Evolutionary conservation across 2,113 vertebrate genomes (phyloP), one percentile per base, ranked within the genome.

Genomic region (Brachypteracias leptosomus): DNA sequence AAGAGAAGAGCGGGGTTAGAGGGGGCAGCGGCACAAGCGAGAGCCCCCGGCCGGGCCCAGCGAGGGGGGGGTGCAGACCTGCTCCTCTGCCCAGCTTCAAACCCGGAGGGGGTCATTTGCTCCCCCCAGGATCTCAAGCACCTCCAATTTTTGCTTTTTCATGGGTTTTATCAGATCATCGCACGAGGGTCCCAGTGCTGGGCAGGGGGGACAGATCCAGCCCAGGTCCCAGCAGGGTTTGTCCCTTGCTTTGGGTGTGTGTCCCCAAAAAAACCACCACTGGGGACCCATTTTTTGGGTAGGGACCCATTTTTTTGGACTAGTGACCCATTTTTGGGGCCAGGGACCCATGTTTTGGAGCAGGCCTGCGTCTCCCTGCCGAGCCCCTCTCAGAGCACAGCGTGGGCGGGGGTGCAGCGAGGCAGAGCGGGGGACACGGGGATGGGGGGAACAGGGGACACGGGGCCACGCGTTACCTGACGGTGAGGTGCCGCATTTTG

Each of bases 401-500:
- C 9, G 31, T 19, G 13, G 83, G 71, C 7, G 1, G 52, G 81
- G 71, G 28, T 35, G 90, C 76, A 87, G 93, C 83, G 15, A 90
- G 91, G 95, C 95, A 3, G 28, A 78, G 91, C 68, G 5, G 67
- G 17, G 55, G 47, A 42, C 29, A 61, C 33, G 4, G 5, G 62
- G 38, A 8, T 16, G 1, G 58, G 79, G 33, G 58, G 79, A 28
- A 35, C 66, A 8, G 19, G 36, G 67, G 35, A 11, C 49, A 42
- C 8, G 19, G 72, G 33, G 19, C 73, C 42, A 49, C 26, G 58
- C 38, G 13, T 93, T 97, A 99, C 99, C 98, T 99, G 96, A 98
- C 93, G 3, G 98, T 98, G 95, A 99, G 98, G 85, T 98, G 91
- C 67, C 98, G 98, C 24, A 52, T 36, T 96, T 97, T 98, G 62